Evolutionary conservation across 1,140 invertebrate species (phyloP), one percentile per base, ranked within the genome.

Genomic region (Anastatus disparis): DNA sequence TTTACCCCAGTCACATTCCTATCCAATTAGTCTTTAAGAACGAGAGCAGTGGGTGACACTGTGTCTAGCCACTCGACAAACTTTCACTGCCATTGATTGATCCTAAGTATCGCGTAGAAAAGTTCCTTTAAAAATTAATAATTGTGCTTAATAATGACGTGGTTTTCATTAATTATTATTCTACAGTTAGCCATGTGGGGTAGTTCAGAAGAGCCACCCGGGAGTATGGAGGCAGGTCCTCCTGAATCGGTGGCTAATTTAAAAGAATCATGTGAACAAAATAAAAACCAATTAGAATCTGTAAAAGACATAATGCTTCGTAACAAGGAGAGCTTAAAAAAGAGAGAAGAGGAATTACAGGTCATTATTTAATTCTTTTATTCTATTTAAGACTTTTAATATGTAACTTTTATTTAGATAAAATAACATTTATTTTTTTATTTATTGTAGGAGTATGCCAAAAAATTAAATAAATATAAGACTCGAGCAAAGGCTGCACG

Each of bases 21-120:
- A 85, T 85, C 82, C 84, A 84, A 85, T 85, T 85, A 84, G 81
- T 70, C 55, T 61, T 63, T 27, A 44, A 79, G 81, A 85, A 84
- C 81, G 77, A 77, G 81, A 84, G 61, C 80, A 84, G 71, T 84
- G 74, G 78, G 75, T 82, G 77, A 81, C 75, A 79, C 48, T 70
- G 72, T 66, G 75, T 79, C 76, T 81, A 75, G 72, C 52, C 71
- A 76, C 58, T 77, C 71, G 17, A 70, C 61, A 76, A 81, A 84
- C 78, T 84, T 84, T 84, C 79, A 82, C 77, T 84, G 81, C 78
- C 81, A 84, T 79, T 82, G 75, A 82, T 76, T 79, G 75, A 74
- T 52, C 48, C 75, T 68, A 70, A 24, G 26, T 71, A 26, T 50
- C 42, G 12, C n/a, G 53, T 48, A 44, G 13, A 59, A 69, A 42